Evolutionary conservation across 2,888 invertebrate species (phyloP), one percentile per base, ranked within the genome.

Genomic region (Dynastes grantii): DNA sequence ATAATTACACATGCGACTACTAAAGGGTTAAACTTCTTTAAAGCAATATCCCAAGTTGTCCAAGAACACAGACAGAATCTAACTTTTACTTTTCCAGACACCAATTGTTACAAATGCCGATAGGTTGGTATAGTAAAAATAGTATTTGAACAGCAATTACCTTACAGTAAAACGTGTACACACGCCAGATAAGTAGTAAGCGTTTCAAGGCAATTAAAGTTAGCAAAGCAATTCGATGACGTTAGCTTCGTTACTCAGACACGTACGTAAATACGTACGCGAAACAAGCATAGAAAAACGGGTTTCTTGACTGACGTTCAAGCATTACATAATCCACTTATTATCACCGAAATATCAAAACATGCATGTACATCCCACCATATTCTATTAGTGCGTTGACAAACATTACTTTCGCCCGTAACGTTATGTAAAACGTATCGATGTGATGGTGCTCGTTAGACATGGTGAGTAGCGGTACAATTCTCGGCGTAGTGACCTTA

Each of bases 301-400:
- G n/a, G 55, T 58, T 58, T 58, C 55, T 58, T 29, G 29, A 32
- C 9, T 9, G 40, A 45, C n/a, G 45, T 27, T 11, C 11, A 27
- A 61, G 40, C 37, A 73, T 58, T 73, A 73, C 73, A 58, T 73
- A 58, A 40, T 58, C 9, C 58, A 11, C 40, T 58, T 55, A 58
- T 40, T 22, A 40, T 37, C 37, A 40, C 9, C 16, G 16, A 58
- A 58, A 55, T 73, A 73, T 58, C 73, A 37, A 73, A 58, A 58
- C 58, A 22, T 32, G 5, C 32, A 37, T 37, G 32, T 5, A 37
- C 22, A 73, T 73, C 73, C 73, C 73, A 73, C 73, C 58, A 55
- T 40, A 11, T 58, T n/a, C 37, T n/a, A 5, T 51, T 70, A 8
- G 22, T 11, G 6, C 58, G 6, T 51, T 29, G 29, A n/a, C 13